phyloP scores from a whole-genome alignment of 64 coral and sea anemone species.

The Acropora tenuis region DNA sequence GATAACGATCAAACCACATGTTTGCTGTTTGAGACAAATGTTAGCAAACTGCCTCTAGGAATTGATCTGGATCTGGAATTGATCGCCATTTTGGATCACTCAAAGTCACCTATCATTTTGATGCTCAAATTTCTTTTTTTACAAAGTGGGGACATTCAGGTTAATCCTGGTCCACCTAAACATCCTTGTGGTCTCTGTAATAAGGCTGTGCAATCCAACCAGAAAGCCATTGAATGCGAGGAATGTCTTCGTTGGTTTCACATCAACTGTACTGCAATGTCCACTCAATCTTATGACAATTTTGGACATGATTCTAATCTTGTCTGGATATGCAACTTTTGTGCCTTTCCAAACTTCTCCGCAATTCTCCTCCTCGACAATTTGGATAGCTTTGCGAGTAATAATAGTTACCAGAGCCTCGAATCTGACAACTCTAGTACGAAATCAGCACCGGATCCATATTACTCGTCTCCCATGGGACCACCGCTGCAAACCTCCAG shows the following conservation, averaged over 20 bases:
- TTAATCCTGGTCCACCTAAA: slow-evolving; percentile 50
- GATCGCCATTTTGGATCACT: slow-evolving; percentile 29
- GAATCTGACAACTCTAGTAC: slow-evolving; percentile 13
- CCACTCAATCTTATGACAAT: slow-evolving; percentile 25
- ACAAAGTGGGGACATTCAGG: slow-evolving; percentile 13
- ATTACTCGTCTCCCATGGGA: not conserved
- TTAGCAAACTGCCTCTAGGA: not conserved
- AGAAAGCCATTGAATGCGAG: slow-evolving; percentile 48
- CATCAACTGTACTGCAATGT: slow-evolving; percentile 16
- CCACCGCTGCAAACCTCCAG: not conserved
- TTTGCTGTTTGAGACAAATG: not conserved
- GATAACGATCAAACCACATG: not conserved
- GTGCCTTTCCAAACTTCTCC: slow-evolving; percentile 56
- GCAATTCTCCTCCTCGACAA: slow-evolving; percentile 49
- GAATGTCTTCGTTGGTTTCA: slow-evolving; percentile 45
- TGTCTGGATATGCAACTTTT: slow-evolving; percentile 39
- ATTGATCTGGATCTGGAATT: not conserved
- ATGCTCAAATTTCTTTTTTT: not conserved
- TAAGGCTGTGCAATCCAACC: slow-evolving; percentile 44
- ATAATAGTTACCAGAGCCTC: not conserved
- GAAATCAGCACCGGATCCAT: not conserved
- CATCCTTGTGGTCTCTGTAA: slow-evolving; percentile 37
- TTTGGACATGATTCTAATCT: slow-evolving; percentile 35
- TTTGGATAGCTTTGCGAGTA: slow-evolving; percentile 46
- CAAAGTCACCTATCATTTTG: not conserved